Base-by-base conservation (phyloP, 2,113 vertebrate genomes). In the Pogonocichla stellata region DNA sequence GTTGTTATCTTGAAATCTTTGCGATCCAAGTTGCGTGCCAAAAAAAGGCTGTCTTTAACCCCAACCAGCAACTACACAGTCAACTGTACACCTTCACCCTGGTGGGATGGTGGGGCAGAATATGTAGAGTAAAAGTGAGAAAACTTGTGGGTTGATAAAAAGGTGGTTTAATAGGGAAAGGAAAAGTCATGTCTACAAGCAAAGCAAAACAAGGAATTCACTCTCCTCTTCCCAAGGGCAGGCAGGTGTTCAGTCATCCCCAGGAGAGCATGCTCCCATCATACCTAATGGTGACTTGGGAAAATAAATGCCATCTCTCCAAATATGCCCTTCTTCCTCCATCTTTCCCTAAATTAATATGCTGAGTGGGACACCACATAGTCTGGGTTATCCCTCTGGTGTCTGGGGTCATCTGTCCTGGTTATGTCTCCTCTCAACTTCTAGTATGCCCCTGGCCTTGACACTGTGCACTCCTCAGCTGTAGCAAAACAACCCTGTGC, bases 21-120 rank as follows among this genome's bases (percentile, higher is more conserved):
- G 64, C 48, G 26, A 22, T 70, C 15, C 12, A 10, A 33, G 22
- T 33, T 48, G 1, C 0, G 0, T 36, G 10, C 31, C 34, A 48
- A 48, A 48, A 80, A 69, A 23, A 10, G 18, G 42, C 25, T 19
- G 12, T 33, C 71, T 42, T 54, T 56, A 77, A 34, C 8, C 56
- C 18, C 42, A 83, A 62, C 15, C 9, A 10, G 56, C 25, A 75
- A 11, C 40, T 48, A 26, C 43, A 40, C 9, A 42, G 40, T 48
- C 25, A 34, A 34, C 54, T 26, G 20, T 9, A 34, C 40, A 31
- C 6, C 26, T 82, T 53, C 4, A 5, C 9, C 12, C 4, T 40
- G 5, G 34, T 75, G 34, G 56, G 42, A 42, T 28, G 14, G 64
- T 0, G 1, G 48, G 26, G 10, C 18, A 50, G 34, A 70, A 77